A percentile compares a stretch with the other conserved stretches of the same genome.
These are phyloP conservation scores for Larimichthys crocea DNA, from an alignment of 2,113 vertebrate genomes.

Conservation along the genomic window DNA sequence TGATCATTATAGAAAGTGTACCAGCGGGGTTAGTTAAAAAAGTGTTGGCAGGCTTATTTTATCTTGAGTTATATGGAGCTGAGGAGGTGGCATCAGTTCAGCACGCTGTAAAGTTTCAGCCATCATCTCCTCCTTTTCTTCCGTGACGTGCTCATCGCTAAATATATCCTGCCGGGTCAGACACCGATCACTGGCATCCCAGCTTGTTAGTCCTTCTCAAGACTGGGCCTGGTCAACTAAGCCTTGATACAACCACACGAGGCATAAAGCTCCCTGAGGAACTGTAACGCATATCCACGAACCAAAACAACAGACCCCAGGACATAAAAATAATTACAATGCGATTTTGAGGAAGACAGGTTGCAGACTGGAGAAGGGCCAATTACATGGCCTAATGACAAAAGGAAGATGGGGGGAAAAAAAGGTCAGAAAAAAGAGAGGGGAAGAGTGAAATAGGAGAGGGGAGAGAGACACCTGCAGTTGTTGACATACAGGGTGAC, in stretches of 20 bases:
- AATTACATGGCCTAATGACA: slow-evolving; percentile 60
- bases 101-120: slow-evolving; percentile 19
- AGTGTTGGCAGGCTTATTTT: background rate
- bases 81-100: slow-evolving; percentile 20
- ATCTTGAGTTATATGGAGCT: background rate
- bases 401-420: slow-evolving; percentile 21
- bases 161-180: slow-evolving; percentile 65
- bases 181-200: slow-evolving; percentile 47
- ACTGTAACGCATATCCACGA: slow-evolving; percentile 11
- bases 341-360: slow-evolving; percentile 1
- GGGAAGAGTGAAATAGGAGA: slow-evolving; percentile 19
- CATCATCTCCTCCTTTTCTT: slow-evolving; percentile 10
- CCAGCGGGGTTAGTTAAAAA: background rate
- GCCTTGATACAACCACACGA: slow-evolving; percentile 28
- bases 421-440: slow-evolving; percentile 3
- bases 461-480: slow-evolving; percentile 5
- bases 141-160: slow-evolving; percentile 44
- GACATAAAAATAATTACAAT: slow-evolving; percentile 9
- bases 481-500: slow-evolving; percentile 52
- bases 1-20: too few relatives aligned
- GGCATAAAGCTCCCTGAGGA: background rate
- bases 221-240: slow-evolving; percentile 18
- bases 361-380: slow-evolving; percentile 35
- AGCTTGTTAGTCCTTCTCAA: slow-evolving; percentile 68
- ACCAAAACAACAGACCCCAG: slow-evolving; percentile 35